Conservation (phyloP, 2,888 invertebrate species). For the Eledona agricola region DNA sequence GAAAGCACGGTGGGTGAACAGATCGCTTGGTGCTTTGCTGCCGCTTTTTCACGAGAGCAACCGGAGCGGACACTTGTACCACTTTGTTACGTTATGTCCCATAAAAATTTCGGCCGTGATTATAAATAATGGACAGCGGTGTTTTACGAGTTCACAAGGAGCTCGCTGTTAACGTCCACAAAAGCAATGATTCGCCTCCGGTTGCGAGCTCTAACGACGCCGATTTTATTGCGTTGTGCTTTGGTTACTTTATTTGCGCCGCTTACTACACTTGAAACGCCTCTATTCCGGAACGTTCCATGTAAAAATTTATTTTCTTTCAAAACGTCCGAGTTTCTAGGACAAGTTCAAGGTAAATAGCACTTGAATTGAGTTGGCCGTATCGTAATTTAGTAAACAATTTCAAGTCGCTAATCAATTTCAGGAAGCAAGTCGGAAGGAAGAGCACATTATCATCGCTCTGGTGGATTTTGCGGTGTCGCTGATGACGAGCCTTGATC, state of each 20-base stretch:
- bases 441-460: constrained; percentile 87
- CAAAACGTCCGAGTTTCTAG: constrained; percentile 36
- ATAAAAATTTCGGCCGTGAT: too few species aligned
- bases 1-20: constrained; percentile 70
- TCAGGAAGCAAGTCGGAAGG: constrained; percentile 79
- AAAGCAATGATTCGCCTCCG: too few species aligned
- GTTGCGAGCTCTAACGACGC: too few species aligned
- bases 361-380: constrained; percentile 2
- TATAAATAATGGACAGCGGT: too few species aligned
- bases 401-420: constrained; percentile 35
- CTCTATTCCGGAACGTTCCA: too few species aligned
- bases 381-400: constrained; percentile 7
- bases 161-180: too few species aligned
- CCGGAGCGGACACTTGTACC: too few species aligned
- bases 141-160: too few species aligned
- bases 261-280: too few species aligned
- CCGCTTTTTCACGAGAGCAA: constrained; percentile 5
- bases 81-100: too few species aligned
- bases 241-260: too few species aligned
- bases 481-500: constrained; percentile 90
- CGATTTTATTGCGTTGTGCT: too few species aligned
- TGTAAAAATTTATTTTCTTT: constrained; percentile 7
- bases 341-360: constrained; percentile 48
- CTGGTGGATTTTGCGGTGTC: constrained; percentile 95
- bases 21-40: constrained; percentile 6